Evolutionary conservation across 1,140 invertebrate genomes (phyloP).

Genomic region (Drosophila ananassae): DNA sequence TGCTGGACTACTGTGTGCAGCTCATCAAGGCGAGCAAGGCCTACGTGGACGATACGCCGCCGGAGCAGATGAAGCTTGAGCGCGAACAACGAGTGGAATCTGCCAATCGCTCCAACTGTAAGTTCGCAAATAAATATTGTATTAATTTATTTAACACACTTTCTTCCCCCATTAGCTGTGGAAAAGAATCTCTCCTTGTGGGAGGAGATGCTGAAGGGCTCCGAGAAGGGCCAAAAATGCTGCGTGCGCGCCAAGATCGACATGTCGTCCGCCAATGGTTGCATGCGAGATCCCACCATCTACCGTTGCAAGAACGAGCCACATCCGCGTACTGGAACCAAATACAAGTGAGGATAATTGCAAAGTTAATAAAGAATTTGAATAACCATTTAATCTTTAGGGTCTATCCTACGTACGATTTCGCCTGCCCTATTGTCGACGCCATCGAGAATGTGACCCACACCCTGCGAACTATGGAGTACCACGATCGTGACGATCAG

Average conservation of each 20-base stretch:
- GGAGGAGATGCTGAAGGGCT: conserved; percentile 97
- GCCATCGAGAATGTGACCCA: conserved; percentile 98
- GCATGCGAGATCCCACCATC: conserved; percentile 99
- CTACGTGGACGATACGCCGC: conserved; percentile 98
- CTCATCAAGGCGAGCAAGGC: conserved; percentile 95
- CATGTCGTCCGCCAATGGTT: conserved; percentile 98
- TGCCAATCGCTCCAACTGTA: conserved; percentile 93
- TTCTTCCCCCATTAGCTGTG: conserved; percentile 86
- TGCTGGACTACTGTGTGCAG: conserved; percentile 94
- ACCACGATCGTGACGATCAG: conserved; percentile 98
- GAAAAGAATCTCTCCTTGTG: conserved; percentile 95
- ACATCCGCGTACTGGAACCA: conserved; percentile 96
- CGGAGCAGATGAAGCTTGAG: conserved; percentile 97
- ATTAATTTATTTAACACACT: not conserved
- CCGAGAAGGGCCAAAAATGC: conserved; percentile 91
- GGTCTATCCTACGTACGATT: conserved; percentile 99
- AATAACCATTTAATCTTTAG: conserved; percentile 85
- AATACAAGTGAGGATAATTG: conserved; percentile 94
- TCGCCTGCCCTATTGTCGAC: conserved; percentile 99
- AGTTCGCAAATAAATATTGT: not conserved
- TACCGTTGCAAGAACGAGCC: conserved; percentile 98
- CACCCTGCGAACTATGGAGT: conserved; percentile 98
- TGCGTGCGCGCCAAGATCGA: conserved; percentile 99
- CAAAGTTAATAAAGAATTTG: not conserved
- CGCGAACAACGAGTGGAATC: conserved; percentile 95